Evolutionary conservation across 2,888 invertebrate species (phyloP).

Genomic region (Proisotoma minuta): DNA sequence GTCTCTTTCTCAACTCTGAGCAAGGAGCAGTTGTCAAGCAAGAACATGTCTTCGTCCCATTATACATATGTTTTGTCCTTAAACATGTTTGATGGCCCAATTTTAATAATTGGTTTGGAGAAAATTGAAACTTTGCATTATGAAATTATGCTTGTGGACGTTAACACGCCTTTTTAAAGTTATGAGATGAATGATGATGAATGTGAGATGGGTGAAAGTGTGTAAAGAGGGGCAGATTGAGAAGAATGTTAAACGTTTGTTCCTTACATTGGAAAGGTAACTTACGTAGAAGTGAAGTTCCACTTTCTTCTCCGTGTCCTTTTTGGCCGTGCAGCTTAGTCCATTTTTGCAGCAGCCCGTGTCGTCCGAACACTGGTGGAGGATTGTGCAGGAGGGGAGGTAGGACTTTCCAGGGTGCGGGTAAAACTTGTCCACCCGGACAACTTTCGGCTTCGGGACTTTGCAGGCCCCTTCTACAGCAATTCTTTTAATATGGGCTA

Average conservation of each 20-base stretch:
- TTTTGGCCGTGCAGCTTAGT: constrained; percentile 71
- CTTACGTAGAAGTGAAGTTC: constrained; percentile 77
- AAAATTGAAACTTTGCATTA: too few relatives aligned
- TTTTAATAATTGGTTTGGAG: too few relatives aligned
- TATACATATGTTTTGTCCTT: too few relatives aligned
- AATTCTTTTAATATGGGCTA: constrained; percentile 53
- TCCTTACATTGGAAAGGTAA: constrained; percentile 49
- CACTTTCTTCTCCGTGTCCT: constrained; percentile 64
- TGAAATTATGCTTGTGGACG: too few relatives aligned
- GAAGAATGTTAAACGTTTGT: not conserved
- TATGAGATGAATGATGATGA: too few relatives aligned
- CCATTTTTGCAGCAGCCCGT: constrained; percentile 78
- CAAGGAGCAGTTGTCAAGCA: too few relatives aligned
- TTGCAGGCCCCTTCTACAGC: constrained; percentile 61
- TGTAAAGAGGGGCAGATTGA: too few relatives aligned
- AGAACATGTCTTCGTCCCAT: too few relatives aligned
- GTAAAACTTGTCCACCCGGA: constrained; percentile 67
- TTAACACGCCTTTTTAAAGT: too few relatives aligned
- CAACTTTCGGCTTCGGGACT: constrained; percentile 68
- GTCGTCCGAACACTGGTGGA: constrained; percentile 81
- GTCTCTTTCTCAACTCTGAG: too few relatives aligned
- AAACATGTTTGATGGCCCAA: not conserved
- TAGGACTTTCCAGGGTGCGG: constrained; percentile 69
- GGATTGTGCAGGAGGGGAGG: constrained; percentile 76
- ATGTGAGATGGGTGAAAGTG: too few relatives aligned